Base-by-base conservation (phyloP, 2,797 vertebrate genomes). In the Knipowitschia caucasica region DNA sequence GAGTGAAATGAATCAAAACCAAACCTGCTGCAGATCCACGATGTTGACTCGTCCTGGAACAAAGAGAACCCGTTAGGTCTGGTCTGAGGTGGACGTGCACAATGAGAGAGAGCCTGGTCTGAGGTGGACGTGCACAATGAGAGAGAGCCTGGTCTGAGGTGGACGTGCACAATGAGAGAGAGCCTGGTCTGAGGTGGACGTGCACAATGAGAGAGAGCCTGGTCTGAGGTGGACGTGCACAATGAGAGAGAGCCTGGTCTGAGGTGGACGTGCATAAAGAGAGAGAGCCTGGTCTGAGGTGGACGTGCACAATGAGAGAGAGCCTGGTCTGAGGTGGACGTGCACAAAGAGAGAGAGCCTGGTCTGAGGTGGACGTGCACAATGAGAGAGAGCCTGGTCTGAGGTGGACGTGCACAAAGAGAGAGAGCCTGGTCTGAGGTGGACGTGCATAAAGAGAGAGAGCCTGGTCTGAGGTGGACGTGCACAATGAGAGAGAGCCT, bases 21-120 rank as follows among this genome's bases (percentile, higher is more conserved):
- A 75, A 79, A 99, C 96, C 93, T 96, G 94, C 71, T 98, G 94
- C 27, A 99, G 92, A 52, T 98, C 93, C 79, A 98, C 95, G 65
- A 96, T 91, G 81, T 99, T 99, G 79, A 99, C 86, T 50, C 96
- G 89, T 68, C 96, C 96, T 98, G 67, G 34, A 45, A 71, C 64
- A 42, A 0, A 67, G n/a, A 8, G 0, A 1, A 49, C 17, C 56
- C 2, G 1, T 50, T 2, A 40, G 10, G 46, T 1, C 35, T n/a
- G 1, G 4, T 15, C 9, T 4, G 14, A 1, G 1, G 15, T 10
- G 18, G 4, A 47, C 2, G 3, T 12, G 21, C 0, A 23, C n/a
- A 14, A 27, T 4, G n/a, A 23, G 6, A 4, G 14, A n/a, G n/a
- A n/a, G 46, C 0, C 35, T n/a, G 1, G 4, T 15, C 9, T 4